Evolutionary conservation across 2,797 vertebrate genomes (phyloP).

Genomic region (Sebastes steindachneri): DNA sequence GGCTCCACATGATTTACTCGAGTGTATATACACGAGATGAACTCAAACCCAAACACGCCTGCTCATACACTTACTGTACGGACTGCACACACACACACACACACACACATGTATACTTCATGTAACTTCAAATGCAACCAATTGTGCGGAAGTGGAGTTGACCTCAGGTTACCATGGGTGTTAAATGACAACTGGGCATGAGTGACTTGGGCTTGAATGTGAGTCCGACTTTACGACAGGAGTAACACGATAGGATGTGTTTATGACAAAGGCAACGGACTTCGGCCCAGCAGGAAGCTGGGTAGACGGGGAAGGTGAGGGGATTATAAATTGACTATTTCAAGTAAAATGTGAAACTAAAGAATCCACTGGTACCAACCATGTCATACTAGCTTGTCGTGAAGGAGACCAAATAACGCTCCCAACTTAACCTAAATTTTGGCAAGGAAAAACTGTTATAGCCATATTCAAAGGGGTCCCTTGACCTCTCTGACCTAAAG

Average conservation of each 20-base stretch:
- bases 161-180: slow-evolving; percentile 40
- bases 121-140: slow-evolving; percentile 19
- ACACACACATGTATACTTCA: not conserved
- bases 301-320: not conserved
- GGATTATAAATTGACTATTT: not conserved
- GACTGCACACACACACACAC: not conserved
- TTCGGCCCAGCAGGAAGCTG: slow-evolving; percentile 12
- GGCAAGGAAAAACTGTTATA: no score
- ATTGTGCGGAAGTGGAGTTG: slow-evolving; percentile 12
- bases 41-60: slow-evolving; percentile 50
- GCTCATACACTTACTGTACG: not conserved
- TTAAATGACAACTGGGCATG: slow-evolving; percentile 52
- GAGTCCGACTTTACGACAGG: slow-evolving; percentile 43
- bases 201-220: not conserved
- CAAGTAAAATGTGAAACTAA: not conserved
- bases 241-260: slow-evolving; percentile 52
- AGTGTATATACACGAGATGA: slow-evolving; percentile 45
- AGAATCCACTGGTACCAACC: no score
- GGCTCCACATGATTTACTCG: slow-evolving; percentile 59
- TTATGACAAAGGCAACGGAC: slow-evolving; percentile 47
- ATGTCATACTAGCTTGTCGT: no score
- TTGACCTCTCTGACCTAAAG: no score
- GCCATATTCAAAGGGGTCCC: no score
- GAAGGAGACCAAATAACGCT: no score
- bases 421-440: no score